phyloP scores from a whole-genome alignment of 2,888 invertebrate genomes.

The Strigamia transsilvanica region DNA sequence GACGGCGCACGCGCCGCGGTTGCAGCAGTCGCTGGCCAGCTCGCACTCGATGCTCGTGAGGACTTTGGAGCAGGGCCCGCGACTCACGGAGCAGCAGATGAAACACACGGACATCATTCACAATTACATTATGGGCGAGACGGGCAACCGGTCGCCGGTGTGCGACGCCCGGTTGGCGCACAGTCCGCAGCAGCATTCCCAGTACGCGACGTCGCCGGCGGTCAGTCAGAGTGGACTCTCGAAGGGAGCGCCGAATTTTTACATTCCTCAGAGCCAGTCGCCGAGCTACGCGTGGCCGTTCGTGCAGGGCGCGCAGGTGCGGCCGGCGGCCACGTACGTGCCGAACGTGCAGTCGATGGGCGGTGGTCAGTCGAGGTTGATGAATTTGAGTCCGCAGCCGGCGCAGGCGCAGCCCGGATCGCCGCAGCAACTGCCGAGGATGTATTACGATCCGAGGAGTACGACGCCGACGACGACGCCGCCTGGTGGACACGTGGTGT shows the following conservation, averaged over 20 bases:
- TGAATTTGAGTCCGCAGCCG: conserved; percentile 49
- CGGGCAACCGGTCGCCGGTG: background rate
- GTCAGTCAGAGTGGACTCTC: conserved; percentile 46
- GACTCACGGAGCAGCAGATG: conserved; percentile 91
- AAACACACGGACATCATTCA: conserved; percentile 92
- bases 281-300: conserved; percentile 56
- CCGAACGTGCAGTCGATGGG: conserved; percentile 35
- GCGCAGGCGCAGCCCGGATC: conserved; percentile 52
- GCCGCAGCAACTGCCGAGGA: conserved; percentile 54
- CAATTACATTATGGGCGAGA: conserved; percentile 82
- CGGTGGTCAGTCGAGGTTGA: too few relatives aligned
- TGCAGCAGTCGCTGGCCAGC: conserved; percentile 61
- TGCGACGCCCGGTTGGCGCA: background rate
- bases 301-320: conserved; percentile 19
- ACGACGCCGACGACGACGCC: conserved; percentile 37
- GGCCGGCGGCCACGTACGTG: conserved; percentile 52
- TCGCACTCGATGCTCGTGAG: conserved; percentile 76
- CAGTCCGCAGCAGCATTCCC: conserved; percentile 46
- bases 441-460: conserved; percentile 55
- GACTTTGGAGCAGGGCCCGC: conserved; percentile 89
- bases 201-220: conserved; percentile 44
- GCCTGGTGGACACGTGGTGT: conserved; percentile 60
- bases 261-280: conserved; percentile 57
- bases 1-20: background rate
- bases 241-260: conserved; percentile 57